These are phyloP conservation scores for Eledona agricola DNA, from an alignment of 2,888 invertebrate genomes.

Conservation along the genomic window DNA sequence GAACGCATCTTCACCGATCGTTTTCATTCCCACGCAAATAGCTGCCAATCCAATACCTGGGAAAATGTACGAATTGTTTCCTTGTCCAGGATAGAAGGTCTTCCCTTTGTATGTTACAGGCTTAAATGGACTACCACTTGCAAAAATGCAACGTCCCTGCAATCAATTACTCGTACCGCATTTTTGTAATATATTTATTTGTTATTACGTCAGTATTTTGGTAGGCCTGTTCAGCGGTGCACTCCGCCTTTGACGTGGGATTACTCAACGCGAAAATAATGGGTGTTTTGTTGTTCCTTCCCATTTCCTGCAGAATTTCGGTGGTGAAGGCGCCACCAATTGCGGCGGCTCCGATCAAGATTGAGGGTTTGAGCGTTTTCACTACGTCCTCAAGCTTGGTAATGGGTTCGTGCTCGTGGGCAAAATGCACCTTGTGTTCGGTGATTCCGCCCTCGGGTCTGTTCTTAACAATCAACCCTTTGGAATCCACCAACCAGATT, in stretches of 20 bases:
- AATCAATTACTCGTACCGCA: too few relatives aligned
- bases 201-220: constrained; percentile 76
- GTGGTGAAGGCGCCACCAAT: constrained; percentile 93
- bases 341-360: constrained; percentile 95
- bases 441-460: constrained; percentile 82
- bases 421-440: constrained; percentile 84
- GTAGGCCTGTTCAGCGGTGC: constrained; percentile 99
- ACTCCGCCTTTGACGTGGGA: constrained; percentile 98
- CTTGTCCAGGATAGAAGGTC: constrained; percentile 91
- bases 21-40: constrained; percentile 86
- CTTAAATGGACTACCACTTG: constrained; percentile 95
- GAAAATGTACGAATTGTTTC: constrained; percentile 98
- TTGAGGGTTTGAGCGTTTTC: constrained; percentile 81
- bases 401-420: constrained; percentile 79
- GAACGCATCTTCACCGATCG: constrained; percentile 92
- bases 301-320: constrained; percentile 89
- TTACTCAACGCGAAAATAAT: constrained; percentile 98
- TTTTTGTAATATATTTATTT: constrained; percentile 11
- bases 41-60: constrained; percentile 94
- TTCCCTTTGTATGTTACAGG: constrained; percentile 84
- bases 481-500: constrained; percentile 97
- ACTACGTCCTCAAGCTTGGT: constrained; percentile 85
- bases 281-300: constrained; percentile 80
- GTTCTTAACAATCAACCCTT: constrained; percentile 90
- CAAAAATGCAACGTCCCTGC: constrained; percentile 91